Conservation (phyloP, 2,888 invertebrate genomes). For the Vesta saturnalis region DNA sequence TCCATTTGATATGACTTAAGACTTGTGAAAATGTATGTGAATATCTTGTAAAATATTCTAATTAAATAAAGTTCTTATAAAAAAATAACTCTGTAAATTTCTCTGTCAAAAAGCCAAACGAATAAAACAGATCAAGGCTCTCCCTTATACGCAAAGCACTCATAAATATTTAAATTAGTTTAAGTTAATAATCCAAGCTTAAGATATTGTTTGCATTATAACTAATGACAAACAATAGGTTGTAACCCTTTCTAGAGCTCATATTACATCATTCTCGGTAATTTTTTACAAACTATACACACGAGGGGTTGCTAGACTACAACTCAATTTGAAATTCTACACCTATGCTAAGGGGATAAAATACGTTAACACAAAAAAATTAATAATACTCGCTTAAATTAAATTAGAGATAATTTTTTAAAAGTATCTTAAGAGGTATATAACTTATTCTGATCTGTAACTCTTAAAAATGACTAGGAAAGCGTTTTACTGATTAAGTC, state of each 20-base stretch:
- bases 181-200: background rate
- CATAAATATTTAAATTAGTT: background rate
- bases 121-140: no score
- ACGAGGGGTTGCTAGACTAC: background rate
- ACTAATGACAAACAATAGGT: conserved; percentile 24
- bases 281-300: conserved; percentile 19
- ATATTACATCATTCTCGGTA: conserved; percentile 27
- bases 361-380: background rate
- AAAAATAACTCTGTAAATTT: no score
- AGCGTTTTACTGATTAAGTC: conserved; percentile 50
- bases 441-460: conserved; percentile 38
- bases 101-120: no score
- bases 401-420: conserved; percentile 52
- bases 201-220: conserved; percentile 11
- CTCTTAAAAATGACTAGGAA: conserved; percentile 40
- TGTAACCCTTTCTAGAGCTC: conserved; percentile 26
- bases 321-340: conserved; percentile 13
- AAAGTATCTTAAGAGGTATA: conserved; percentile 23
- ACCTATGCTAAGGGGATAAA: background rate
- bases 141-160: no score
- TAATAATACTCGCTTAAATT: conserved; percentile 48
- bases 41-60: no score
- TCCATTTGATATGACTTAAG: no score
- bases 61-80: no score
- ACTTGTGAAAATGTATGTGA: no score